These are phyloP conservation scores for Allolobophora icterica DNA, from an alignment of 2,888 invertebrate species.

Conservation along the genomic window DNA sequence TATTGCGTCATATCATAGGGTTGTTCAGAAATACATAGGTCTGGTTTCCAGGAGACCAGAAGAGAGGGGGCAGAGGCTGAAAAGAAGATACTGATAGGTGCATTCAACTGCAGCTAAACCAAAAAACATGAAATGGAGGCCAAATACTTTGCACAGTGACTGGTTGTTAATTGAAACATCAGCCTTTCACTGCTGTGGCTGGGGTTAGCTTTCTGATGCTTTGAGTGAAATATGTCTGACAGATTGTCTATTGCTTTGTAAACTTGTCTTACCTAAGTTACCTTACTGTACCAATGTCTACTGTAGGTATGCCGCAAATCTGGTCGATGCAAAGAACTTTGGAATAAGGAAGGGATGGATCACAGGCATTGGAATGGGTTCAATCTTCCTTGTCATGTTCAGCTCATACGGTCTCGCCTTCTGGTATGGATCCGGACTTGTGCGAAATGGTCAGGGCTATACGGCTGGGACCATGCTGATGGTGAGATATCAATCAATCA, in stretches of 20 bases:
- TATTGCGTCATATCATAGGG: too few species aligned
- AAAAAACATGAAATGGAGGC: too few species aligned
- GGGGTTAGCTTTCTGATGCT: background rate
- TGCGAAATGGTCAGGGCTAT: conserved; percentile 53
- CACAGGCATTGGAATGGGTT: conserved; percentile 57
- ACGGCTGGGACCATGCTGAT: conserved; percentile 56
- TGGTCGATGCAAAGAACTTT: conserved; percentile 59
- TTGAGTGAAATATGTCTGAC: too few species aligned
- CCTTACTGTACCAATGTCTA: background rate
- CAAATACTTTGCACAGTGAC: too few species aligned
- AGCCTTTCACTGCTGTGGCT: background rate
- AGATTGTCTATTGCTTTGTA: background rate
- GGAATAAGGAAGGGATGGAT: conserved; percentile 61
- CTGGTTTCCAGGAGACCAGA: too few species aligned
- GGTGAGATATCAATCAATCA: too few species aligned
- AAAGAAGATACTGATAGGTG: too few species aligned
- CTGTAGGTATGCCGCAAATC: conserved; percentile 44
- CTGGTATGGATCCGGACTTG: conserved; percentile 63
- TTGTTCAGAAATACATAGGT: too few species aligned
- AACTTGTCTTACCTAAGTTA: background rate
- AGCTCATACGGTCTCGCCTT: conserved; percentile 63
- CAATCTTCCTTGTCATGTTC: conserved; percentile 63
- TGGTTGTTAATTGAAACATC: too few species aligned
- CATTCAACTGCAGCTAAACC: too few species aligned
- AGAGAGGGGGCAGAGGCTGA: too few species aligned